Percentiles rank a stretch among this genome's conserved stretches.
Evolutionary conservation across 1,140 invertebrate genomes (phyloP).

Genomic region (Samia ricini): DNA sequence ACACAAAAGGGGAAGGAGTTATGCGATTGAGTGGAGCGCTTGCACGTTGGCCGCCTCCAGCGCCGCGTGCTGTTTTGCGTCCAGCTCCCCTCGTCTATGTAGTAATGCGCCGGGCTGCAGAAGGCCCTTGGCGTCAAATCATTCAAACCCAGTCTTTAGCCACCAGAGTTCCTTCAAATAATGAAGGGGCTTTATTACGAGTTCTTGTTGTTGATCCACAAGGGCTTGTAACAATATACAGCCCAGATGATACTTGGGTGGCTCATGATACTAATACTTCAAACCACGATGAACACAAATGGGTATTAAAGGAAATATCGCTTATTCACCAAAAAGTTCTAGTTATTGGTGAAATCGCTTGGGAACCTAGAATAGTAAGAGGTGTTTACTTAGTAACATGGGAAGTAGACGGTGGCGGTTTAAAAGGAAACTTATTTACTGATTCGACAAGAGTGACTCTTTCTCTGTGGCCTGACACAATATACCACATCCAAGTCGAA

Average conservation of each 20-base stretch:
- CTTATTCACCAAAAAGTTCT: conserved; percentile 84
- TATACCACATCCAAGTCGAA: conserved; percentile 88
- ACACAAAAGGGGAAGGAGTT: conserved; percentile 82
- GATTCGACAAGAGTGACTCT: conserved; percentile 87
- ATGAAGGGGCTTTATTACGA: conserved; percentile 79
- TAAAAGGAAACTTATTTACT: conserved; percentile 91
- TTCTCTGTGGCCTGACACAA: conserved; percentile 88
- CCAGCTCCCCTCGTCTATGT: conserved; percentile 82
- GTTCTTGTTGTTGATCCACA: conserved; percentile 82
- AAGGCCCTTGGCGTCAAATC: conserved; percentile 82
- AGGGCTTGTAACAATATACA: conserved; percentile 83
- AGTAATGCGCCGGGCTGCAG: conserved; percentile 80
- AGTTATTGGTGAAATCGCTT: conserved; percentile 86
- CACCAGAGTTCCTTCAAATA: conserved; percentile 79
- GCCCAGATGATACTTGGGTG: conserved; percentile 81
- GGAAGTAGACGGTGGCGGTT: conserved; percentile 88
- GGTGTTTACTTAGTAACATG: conserved; percentile 88
- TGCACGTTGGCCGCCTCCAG: conserved; percentile 80
- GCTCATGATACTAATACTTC: conserved; percentile 79
- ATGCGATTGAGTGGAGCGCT: conserved; percentile 78
- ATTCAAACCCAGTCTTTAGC: conserved; percentile 80
- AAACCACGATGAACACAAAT: conserved; percentile 75
- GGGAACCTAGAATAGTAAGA: conserved; percentile 81
- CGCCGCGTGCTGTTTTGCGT: conserved; percentile 70
- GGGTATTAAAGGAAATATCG: conserved; percentile 82